Evolutionary conservation across 2,888 invertebrate genomes (phyloP), one percentile per base, ranked within the genome.

Genomic region (Elegia similella): DNA sequence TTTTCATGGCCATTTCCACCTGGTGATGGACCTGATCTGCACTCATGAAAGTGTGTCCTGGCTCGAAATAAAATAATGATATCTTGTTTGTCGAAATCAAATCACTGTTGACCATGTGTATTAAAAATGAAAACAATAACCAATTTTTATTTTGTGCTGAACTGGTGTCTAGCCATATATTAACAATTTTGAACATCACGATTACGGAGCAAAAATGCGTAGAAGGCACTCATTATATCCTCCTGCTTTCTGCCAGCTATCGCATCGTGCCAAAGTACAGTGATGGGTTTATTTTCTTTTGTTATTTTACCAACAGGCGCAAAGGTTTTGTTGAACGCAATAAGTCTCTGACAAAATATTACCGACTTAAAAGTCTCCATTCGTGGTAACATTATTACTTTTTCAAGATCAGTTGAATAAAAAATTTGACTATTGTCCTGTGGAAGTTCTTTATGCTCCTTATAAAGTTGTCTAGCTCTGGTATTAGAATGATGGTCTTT

Each of bases 141-240:
- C 65, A 69, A 42, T 67, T 65, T 61, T 66, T 68, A 56, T 68
- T 67, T 47, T 67, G 66, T 3, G 62, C 50, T 56, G 52, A 34
- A 34, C 66, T 66, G 32, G 66, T 68, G 56, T 69, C 65, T 1
- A 62, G 52, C 64, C 66, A 67, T 2, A 64, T 42, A 29, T 57
- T 30, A 15, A 67, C n/a, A 34, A 58, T n/a, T 7, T 17, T 42
- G 23, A 17, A 58, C 48, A 54, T 66, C 62, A 12, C 65, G 16
- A 30, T 59, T 43, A 7, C 52, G 58, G n/a, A 62, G 5, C 8
- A 67, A 23, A 60, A 65, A 66, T 17, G 32, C 13, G 44, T 59
- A 55, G 17, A 60, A 64, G 1, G 58, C 57, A 17, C 46, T 44
- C 58, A 64, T 61, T 10, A 66, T 63, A 16, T 66, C 63, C 7